Conservation (phyloP, 2,797 vertebrate species). For the Heliangelus exortis region DNA sequence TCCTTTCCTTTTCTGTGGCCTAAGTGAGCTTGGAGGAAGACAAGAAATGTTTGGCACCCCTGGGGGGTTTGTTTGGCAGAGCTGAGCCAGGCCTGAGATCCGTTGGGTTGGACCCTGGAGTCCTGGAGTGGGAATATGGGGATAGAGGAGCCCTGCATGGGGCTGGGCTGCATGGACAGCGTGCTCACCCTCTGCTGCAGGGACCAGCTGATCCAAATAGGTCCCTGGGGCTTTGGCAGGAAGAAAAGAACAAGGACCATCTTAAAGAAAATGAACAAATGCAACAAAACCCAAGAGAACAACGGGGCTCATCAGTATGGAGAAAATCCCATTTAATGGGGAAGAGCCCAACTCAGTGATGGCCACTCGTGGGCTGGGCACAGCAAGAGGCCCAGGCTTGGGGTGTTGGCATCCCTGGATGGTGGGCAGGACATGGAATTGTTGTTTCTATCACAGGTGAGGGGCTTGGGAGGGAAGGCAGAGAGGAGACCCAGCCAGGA, state of each 20-base stretch:
- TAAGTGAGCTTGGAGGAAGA: neutral
- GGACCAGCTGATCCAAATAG: neutral
- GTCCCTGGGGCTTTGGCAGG: neutral
- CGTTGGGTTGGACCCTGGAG: neutral
- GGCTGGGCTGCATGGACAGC: neutral
- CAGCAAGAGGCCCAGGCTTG: fast-evolving
- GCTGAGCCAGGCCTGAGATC: neutral
- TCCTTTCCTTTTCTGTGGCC: neutral
- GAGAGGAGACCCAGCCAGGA: neutral
- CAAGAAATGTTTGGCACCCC: neutral
- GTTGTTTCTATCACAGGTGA: neutral
- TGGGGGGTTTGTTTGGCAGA: neutral
- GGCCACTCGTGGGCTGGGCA: neutral
- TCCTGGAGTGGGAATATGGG: neutral
- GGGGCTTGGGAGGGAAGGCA: neutral
- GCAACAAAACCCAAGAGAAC: neutral
- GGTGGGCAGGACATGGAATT: fast-evolving
- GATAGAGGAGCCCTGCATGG: too few species aligned
- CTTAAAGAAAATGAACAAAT: neutral
- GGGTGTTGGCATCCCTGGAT: neutral
- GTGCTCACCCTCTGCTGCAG: fast-evolving
- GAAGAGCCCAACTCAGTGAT: fast-evolving
- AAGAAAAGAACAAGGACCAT: neutral
- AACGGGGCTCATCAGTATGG: neutral
- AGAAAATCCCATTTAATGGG: neutral